Evolutionary conservation across 1,140 invertebrate genomes (phyloP).

Genomic region (Papilio aristodemus): DNA sequence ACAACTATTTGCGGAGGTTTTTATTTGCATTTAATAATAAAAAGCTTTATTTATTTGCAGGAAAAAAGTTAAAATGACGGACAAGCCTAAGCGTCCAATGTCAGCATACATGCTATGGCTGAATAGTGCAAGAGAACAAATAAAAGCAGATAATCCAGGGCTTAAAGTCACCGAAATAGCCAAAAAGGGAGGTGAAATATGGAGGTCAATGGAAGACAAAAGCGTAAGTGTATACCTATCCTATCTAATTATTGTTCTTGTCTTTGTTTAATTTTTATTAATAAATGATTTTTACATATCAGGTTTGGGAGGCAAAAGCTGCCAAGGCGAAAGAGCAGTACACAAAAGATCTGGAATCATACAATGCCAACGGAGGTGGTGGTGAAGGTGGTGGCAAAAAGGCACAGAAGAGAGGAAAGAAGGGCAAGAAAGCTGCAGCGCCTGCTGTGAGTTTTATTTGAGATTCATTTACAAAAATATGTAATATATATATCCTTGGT

Average conservation of each 20-base stretch:
- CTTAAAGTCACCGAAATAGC: constrained; percentile 91
- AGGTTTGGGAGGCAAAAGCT: constrained; percentile 95
- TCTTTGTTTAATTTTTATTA: constrained; percentile 30
- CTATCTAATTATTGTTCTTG: constrained; percentile 24
- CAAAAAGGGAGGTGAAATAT: constrained; percentile 93
- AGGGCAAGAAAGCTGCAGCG: constrained; percentile 76
- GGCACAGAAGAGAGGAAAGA: constrained; percentile 80
- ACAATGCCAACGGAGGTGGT: constrained; percentile 86
- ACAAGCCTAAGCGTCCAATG: constrained; percentile 92
- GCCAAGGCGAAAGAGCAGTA: constrained; percentile 93
- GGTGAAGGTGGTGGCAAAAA: constrained; percentile 77
- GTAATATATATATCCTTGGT: constrained; percentile 3
- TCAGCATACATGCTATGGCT: constrained; percentile 94
- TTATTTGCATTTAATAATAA: constrained; percentile 43
- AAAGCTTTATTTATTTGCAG: constrained; percentile 58
- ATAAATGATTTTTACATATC: constrained; percentile 36
- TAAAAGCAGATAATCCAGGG: constrained; percentile 90
- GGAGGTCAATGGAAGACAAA: constrained; percentile 91
- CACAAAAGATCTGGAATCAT: constrained; percentile 92
- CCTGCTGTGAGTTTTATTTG: constrained; percentile 62
- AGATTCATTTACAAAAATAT: constrained; percentile 25
- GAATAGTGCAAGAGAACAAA: constrained; percentile 89
- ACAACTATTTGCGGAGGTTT: constrained; percentile 57
- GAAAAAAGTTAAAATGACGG: constrained; percentile 86
- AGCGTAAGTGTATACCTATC: constrained; percentile 81